Evolutionary conservation across 37 sponge, comb jelly and placozoan genomes (phyloP), one percentile per base, ranked within the genome.

Genomic region (Crambe crambe): DNA sequence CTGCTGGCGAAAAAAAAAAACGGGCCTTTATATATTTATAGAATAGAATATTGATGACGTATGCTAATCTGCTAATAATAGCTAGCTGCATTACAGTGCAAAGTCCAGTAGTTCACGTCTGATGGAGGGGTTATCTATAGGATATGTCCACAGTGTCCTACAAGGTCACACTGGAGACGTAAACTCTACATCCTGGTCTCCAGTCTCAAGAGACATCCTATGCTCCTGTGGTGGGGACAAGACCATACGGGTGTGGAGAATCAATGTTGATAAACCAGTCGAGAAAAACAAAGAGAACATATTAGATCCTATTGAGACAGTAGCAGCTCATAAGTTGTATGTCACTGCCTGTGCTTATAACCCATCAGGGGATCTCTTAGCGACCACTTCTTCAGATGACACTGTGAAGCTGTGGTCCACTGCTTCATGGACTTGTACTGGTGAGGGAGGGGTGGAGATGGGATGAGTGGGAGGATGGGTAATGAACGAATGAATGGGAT

Each of bases 381-480:
- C 76, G 9, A 85, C 89, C 10, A 80, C 76, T 18, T 83, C 89
- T 10, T 77, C 86, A 25, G 93, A 89, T 56, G 41, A 31, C 12
- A 81, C 59, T 3, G 75, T 85, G 8, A 92, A 80, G 47, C 38
- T 92, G 21, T 92, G 93, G 93, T 80, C 79, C 2, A 77, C 83
- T 1, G 58, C 80, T 15, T 69, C 80, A 6, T 87, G 80, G 80
- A 83, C 42, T 17, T 51, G 54, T 34, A n/a, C 31, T 56, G 60
- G 20, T 4, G 36, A 18, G 57, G 4, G 37, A 1, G 70, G 1
- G 56, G 80, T 27, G 6, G 5, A 15, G 42, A 41, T 78, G 31
- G 22, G 17, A 58, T 29, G 27, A 8, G 58, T 56, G 36, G 26
- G 12, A 20, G 31, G 31, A 62, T 23, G 31, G 63, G 18, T 31